These are phyloP conservation scores for Riparia riparia DNA, from an alignment of 2,113 vertebrate species.

Conservation along the genomic window DNA sequence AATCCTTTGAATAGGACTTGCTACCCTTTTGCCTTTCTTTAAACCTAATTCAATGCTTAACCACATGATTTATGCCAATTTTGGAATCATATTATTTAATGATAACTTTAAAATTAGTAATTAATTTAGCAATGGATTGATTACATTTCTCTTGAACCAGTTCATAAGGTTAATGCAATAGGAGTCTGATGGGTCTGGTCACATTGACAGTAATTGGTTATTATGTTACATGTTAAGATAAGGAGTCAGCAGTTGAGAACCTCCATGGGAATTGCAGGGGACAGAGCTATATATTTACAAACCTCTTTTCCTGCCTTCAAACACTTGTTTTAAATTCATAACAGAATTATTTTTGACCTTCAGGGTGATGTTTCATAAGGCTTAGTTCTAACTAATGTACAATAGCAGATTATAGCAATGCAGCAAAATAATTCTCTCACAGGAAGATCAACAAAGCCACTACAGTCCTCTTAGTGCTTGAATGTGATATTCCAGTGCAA, in stretches of 20 bases:
- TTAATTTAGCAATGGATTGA: slow-evolving; percentile 76
- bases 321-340: slow-evolving; percentile 59
- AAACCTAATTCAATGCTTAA: slow-evolving; percentile 63
- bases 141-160: slow-evolving; percentile 73
- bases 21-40: slow-evolving; percentile 15
- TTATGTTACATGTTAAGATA: slow-evolving; percentile 75
- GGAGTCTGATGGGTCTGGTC: slow-evolving; percentile 66
- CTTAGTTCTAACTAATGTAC: background rate
- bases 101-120: slow-evolving; percentile 79
- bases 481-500: background rate
- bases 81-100: slow-evolving; percentile 77
- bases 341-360: slow-evolving; percentile 58
- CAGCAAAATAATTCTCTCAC: background rate
- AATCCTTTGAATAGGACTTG: slow-evolving; percentile 49
- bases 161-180: slow-evolving; percentile 79
- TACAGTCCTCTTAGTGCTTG: background rate
- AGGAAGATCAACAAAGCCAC: background rate
- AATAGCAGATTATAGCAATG: background rate
- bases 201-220: slow-evolving; percentile 79
- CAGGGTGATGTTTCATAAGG: slow-evolving; percentile 24
- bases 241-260: slow-evolving; percentile 68
- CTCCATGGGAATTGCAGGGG: slow-evolving; percentile 55
- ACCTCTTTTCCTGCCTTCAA: slow-evolving; percentile 52
- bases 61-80: slow-evolving; percentile 71
- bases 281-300: slow-evolving; percentile 52